Evolutionary conservation across 2,888 invertebrate species (phyloP).

Genomic region (Cryptocheilus praepositus): DNA sequence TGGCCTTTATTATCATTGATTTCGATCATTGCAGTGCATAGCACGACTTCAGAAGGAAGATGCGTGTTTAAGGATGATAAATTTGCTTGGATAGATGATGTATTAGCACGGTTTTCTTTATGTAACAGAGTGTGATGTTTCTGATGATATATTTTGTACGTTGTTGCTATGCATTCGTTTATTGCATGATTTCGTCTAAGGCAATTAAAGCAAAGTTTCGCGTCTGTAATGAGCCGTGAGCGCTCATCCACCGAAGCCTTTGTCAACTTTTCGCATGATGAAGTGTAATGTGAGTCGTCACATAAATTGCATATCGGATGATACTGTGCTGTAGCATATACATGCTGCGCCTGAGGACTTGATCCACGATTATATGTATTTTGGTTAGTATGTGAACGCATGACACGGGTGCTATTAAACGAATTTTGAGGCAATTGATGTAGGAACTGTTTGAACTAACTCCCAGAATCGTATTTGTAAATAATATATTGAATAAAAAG

Average conservation of each 20-base stretch:
- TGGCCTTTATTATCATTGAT: not conserved
- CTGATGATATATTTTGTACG: constrained; percentile 18
- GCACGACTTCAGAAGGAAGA: not conserved
- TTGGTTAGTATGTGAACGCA: not conserved
- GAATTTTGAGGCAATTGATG: not conserved
- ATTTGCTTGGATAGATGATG: not conserved
- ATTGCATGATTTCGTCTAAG: not conserved
- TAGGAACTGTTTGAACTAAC: no score
- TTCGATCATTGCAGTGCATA: constrained; percentile 19
- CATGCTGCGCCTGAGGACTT: not conserved
- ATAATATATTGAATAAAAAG: no score
- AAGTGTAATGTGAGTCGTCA: constrained; percentile 3
- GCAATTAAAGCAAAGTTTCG: constrained; percentile 27
- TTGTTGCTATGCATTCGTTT: not conserved
- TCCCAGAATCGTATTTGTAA: no score
- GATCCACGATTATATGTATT: not conserved
- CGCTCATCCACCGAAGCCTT: not conserved
- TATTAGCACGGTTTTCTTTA: not conserved
- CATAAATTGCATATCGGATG: not conserved
- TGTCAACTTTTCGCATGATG: not conserved
- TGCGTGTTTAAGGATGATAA: not conserved
- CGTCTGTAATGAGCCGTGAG: not conserved
- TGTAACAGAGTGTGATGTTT: constrained; percentile 27
- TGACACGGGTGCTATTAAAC: not conserved
- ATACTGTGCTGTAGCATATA: not conserved